phyloP scores from a whole-genome alignment of 1,140 invertebrate species.

The Tribolium madens region DNA sequence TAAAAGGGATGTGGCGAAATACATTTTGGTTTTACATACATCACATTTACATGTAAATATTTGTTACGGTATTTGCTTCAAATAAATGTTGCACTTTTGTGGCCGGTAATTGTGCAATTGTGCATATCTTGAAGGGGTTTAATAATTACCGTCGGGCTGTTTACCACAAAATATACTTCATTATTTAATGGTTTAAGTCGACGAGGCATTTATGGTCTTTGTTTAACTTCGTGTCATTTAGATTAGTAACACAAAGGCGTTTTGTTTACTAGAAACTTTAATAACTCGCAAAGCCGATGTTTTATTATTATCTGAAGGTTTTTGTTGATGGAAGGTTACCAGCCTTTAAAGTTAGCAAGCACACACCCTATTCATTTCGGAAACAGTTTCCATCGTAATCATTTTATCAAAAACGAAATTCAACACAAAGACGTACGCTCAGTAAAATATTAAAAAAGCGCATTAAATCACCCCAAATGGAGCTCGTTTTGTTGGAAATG shows the following conservation, averaged over 20 bases:
- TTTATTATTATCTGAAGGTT: slow-evolving; percentile 26
- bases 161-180: slow-evolving; percentile 31
- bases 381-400: background rate
- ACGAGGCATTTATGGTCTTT: slow-evolving; percentile 12
- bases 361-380: slow-evolving; percentile 5
- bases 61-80: slow-evolving; percentile 5
- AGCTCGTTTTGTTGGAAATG: background rate
- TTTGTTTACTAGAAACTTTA: slow-evolving; percentile 32
- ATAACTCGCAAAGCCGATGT: slow-evolving; percentile 27
- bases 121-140: background rate
- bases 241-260: slow-evolving; percentile 38
- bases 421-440: background rate
- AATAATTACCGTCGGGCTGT: slow-evolving; percentile 16
- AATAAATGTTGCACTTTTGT: background rate
- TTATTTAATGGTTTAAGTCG: slow-evolving; percentile 27
- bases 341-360: slow-evolving; percentile 19
- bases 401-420: slow-evolving; percentile 16
- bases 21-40: slow-evolving; percentile 2
- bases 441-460: background rate
- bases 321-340: slow-evolving; percentile 37
- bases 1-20: background rate
- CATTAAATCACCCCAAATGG: slow-evolving; percentile 18
- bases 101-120: no score
- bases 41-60: slow-evolving; percentile 35
- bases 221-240: slow-evolving; percentile 39